Conservation (phyloP, 2,113 vertebrate species). For the Plecturocebus donacophilus region DNA sequence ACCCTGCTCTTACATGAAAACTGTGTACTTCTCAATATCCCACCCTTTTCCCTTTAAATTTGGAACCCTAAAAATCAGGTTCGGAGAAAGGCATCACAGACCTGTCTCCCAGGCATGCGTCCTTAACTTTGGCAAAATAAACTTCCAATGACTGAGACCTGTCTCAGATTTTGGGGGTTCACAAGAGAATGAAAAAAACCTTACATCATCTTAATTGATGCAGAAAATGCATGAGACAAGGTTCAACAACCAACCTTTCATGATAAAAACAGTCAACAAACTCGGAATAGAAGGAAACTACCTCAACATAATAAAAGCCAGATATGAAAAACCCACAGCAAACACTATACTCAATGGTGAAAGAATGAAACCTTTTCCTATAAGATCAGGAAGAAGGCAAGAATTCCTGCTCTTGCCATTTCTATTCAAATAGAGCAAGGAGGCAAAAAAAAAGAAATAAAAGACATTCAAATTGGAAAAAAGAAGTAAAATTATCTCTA, state of each 20-base stretch:
- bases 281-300: background rate
- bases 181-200: background rate
- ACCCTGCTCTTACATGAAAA: too few relatives aligned
- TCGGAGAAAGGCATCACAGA: too few relatives aligned
- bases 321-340: background rate
- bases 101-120: too few relatives aligned
- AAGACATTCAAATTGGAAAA: background rate
- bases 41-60: too few relatives aligned
- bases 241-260: background rate
- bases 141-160: too few relatives aligned
- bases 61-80: too few relatives aligned
- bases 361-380: background rate
- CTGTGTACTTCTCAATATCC: too few relatives aligned
- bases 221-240: too few relatives aligned
- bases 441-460: background rate
- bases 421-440: background rate
- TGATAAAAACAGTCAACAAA: background rate
- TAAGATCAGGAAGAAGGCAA: background rate
- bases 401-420: background rate
- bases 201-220: background rate
- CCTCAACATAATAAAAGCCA: background rate
- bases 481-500: background rate
- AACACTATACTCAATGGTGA: background rate
- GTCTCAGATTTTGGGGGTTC: too few relatives aligned
- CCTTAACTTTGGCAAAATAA: too few relatives aligned